These are phyloP conservation scores for Chelon labrosus DNA, from an alignment of 2,797 vertebrate species.

Conservation along the genomic window DNA sequence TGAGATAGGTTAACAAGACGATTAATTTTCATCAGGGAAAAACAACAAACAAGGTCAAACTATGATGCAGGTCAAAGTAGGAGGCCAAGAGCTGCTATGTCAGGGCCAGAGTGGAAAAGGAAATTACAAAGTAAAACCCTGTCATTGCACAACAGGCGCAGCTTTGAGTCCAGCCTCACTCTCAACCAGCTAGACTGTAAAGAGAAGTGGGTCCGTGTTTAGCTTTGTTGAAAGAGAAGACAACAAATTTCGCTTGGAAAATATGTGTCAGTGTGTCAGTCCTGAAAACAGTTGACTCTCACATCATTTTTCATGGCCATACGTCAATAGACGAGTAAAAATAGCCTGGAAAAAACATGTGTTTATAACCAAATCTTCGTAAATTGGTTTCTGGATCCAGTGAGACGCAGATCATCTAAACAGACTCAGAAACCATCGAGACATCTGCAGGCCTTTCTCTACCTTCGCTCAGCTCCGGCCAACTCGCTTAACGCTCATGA, in stretches of 20 bases:
- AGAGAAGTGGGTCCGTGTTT: slow-evolving; percentile 30
- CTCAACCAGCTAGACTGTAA: background rate
- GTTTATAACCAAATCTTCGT: slow-evolving; percentile 25
- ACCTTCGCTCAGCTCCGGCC: slow-evolving; percentile 1
- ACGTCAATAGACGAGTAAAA: slow-evolving; percentile 10
- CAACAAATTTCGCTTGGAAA: slow-evolving; percentile 35
- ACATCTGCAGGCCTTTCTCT: slow-evolving; percentile 19
- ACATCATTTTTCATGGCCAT: slow-evolving; percentile 25
- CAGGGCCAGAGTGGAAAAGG: slow-evolving; percentile 1
- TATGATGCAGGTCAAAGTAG: background rate
- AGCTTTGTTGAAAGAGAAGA: slow-evolving; percentile 19
- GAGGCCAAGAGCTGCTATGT: slow-evolving; percentile 1
- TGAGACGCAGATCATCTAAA: slow-evolving; percentile 36
- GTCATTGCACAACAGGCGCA: background rate
- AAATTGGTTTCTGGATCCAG: slow-evolving; percentile 16
- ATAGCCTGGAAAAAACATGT: slow-evolving; percentile 4
- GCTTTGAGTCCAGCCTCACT: background rate
- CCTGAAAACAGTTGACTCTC: slow-evolving; percentile 7
- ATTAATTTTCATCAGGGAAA: background rate
- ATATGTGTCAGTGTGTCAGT: slow-evolving; percentile 53
- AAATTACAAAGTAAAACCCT: slow-evolving; percentile 32
- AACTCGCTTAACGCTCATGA: slow-evolving; percentile 2
- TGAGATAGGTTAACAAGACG: too few species aligned
- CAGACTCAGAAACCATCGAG: slow-evolving; percentile 29
- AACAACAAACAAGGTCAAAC: background rate